These are phyloP conservation scores for Pteronotus mesoamericanus DNA, from an alignment of 2,797 vertebrate species.

Conservation along the genomic window DNA sequence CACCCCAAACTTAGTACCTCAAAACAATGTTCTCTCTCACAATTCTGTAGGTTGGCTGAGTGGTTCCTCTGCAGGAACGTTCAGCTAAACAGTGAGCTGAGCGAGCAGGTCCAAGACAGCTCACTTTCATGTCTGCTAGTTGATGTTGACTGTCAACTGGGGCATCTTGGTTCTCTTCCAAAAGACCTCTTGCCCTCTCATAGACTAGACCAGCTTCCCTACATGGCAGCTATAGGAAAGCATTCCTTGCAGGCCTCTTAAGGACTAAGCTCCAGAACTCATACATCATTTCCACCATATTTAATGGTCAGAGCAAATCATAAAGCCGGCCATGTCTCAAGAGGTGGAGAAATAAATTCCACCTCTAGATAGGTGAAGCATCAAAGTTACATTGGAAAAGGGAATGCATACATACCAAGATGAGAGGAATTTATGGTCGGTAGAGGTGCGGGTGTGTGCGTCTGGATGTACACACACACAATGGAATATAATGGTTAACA, in stretches of 20 bases:
- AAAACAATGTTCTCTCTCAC: constrained; percentile 8
- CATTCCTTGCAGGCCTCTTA: neutral
- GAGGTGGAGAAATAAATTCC: neutral
- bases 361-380: neutral
- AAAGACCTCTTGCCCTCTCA: neutral
- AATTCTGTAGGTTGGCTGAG: neutral
- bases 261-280: neutral
- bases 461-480: neutral
- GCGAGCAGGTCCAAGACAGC: neutral
- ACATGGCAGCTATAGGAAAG: neutral
- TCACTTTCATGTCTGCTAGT: neutral
- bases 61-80: neutral
- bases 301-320: constrained; percentile 6
- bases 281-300: neutral
- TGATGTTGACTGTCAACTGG: neutral
- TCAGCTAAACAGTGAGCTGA: constrained; percentile 14
- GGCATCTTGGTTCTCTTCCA: neutral
- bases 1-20: neutral
- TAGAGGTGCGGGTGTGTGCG: neutral
- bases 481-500: neutral
- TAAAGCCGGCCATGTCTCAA: neutral
- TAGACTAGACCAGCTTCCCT: neutral
- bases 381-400: neutral
- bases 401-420: neutral
- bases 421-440: neutral